Evolutionary conservation across 1,140 invertebrate species (phyloP).

Genomic region (Microplitis mediator): DNA sequence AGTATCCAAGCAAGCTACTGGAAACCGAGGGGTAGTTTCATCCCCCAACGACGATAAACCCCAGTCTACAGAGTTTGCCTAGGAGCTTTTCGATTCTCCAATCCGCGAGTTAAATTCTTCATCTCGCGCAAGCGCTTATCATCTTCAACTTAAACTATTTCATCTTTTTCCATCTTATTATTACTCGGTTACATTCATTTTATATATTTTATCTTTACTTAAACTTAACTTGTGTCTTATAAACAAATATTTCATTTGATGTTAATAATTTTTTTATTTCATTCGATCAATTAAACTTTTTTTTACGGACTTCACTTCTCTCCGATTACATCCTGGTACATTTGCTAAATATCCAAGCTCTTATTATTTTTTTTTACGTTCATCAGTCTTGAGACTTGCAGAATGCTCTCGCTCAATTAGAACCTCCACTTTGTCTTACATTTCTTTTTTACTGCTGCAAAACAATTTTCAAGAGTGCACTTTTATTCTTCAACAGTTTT

Average conservation of each 20-base stretch:
- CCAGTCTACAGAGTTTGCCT: neutral
- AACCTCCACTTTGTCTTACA: conserved; percentile 15
- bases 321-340: too few relatives aligned
- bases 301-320: neutral
- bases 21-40: neutral
- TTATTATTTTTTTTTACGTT: neutral
- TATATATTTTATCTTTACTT: neutral
- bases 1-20: neutral
- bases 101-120: conserved; percentile 3
- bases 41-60: conserved; percentile 4
- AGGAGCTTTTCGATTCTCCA: conserved; percentile 23
- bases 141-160: neutral
- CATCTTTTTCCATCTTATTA: neutral
- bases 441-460: conserved; percentile 13
- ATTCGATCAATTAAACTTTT: neutral
- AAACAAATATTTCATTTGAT: too few relatives aligned
- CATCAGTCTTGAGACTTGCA: neutral
- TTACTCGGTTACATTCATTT: neutral
- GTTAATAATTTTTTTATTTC: too few relatives aligned
- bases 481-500: too few relatives aligned
- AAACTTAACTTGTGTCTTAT: too few relatives aligned
- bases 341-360: too few relatives aligned
- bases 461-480: conserved; percentile 28
- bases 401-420: conserved; percentile 5
- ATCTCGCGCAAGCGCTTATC: conserved; percentile 20